Conservation (phyloP, 2,888 invertebrate genomes). For the Choristoneura rosaceana region DNA sequence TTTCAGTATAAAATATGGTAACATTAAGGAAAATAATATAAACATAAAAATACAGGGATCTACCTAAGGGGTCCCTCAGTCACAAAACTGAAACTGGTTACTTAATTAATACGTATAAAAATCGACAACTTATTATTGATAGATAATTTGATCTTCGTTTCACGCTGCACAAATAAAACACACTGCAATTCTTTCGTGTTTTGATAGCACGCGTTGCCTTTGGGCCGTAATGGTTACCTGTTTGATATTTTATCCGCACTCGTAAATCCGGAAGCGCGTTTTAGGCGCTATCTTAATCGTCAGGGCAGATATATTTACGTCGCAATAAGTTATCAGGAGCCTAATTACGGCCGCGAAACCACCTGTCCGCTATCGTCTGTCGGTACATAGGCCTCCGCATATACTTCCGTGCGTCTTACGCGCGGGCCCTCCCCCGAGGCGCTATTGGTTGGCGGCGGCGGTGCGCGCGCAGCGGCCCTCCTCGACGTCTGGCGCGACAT, state of each 20-base stretch:
- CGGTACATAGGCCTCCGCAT: slow-evolving; percentile 86
- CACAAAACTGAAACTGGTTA: no score
- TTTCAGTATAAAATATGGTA: no score
- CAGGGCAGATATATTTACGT: slow-evolving; percentile 77
- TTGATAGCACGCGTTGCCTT: background rate
- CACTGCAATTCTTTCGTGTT: background rate
- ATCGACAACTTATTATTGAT: no score
- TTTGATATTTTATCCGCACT: slow-evolving; percentile 28
- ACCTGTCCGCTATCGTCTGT: slow-evolving; percentile 83
- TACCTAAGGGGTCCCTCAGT: no score
- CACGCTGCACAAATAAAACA: background rate
- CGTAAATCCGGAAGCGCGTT: slow-evolving; percentile 58
- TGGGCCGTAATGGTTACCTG: slow-evolving; percentile 17
- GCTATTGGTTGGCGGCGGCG: slow-evolving; percentile 71
- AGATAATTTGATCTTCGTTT: no score
- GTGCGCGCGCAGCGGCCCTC: slow-evolving; percentile 84
- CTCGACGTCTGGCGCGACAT: slow-evolving; percentile 69
- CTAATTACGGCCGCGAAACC: slow-evolving; percentile 84
- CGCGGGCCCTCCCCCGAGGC: slow-evolving; percentile 77
- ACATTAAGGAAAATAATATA: no score
- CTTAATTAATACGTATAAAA: no score
- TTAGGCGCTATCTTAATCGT: slow-evolving; percentile 76
- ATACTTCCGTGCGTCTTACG: slow-evolving; percentile 85
- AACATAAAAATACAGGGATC: no score
- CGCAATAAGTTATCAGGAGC: slow-evolving; percentile 82